Evolutionary conservation across 2,113 vertebrate species (phyloP), one percentile per base, ranked within the genome.

Genomic region (Heterotilapia buettikoferi): DNA sequence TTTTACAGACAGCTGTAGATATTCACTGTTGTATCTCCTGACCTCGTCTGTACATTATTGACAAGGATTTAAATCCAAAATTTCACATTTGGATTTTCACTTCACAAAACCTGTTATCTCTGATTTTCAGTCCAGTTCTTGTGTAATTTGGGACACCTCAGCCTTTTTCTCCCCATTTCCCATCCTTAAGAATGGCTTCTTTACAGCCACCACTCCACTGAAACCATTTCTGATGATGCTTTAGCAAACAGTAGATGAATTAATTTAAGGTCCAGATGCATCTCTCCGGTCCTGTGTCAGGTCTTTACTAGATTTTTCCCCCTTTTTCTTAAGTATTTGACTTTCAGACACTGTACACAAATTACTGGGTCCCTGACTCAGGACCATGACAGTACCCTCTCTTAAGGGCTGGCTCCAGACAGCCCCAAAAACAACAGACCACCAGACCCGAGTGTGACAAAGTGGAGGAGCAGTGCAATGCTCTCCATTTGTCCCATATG

Each of bases 281-380:
- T 0, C 66, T 43, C 21, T 71, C n/a, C 9, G 66, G 2, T 43
- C n/a, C 7, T 43, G 66, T 71, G 38, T 71, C 38, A 43, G n/a
- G 12, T 43, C 13, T 71, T 43, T 43, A 1, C 36, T 43, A 40
- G 1, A 68, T 43, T 14, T 3, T 0, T 0, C 10, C 36, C 36
- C n/a, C 36, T 1, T 14, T 73, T 26, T 73, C 38, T 73, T 43
- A 43, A 43, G 38, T 24, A 43, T n/a, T 43, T 43, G 36, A 43
- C 66, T 71, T 43, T 71, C 66, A 71, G n/a, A 71, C 21, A 24
- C n/a, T 43, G 12, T 61, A 10, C 57, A 33, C 16, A 61, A 61
- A 61, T 33, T 33, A 61, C 57, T 33, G 2, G 29, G 57, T 61
- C 57, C 9, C 29, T 31, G 29, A 33, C 8, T 31, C 26, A 61